Base-by-base conservation (phyloP, 2,888 invertebrate genomes). In the Elaeidobius kamerunicus region DNA sequence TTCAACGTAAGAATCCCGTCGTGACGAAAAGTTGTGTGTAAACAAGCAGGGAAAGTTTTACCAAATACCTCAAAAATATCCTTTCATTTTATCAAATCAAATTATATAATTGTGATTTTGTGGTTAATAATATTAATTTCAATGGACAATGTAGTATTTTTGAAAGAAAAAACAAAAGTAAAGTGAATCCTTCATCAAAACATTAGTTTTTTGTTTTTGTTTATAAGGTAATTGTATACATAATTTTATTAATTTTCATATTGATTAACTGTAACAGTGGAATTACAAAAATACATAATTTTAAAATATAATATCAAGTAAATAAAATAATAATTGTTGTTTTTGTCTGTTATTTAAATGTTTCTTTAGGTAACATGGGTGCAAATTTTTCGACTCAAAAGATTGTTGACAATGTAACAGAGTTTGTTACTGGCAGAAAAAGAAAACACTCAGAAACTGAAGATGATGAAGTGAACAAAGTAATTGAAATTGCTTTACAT, bases 391-490 rank as follows among this genome's bases (percentile, higher is more conserved):
- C 74, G 11, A 67, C 75, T 6, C 68, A 70, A 34, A 67, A 65
- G 32, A 65, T 73, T 38, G 69, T 74, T 9, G 69, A 67, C 49
- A 76, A 74, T 61, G 71, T 78, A 27, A 72, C 71, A 14, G 68
- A 72, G 34, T 72, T 75, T 53, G 72, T 78, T 42, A 67, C 69
- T 35, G 75, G 78, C 4, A 71, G 75, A 43, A 78, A 82, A 56
- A 73, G 82, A 52, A 82, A 82, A 67, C 75, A 76, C 43, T 76
- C 76, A 58, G 78, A 79, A 45, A 74, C 74, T 30, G 76, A 76
- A 53, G 71, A 75, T 52, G 76, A 78, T 60, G 73, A 75, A 45
- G 72, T 77, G 57, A 73, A 75, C 49, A 76, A 75, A 62, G 74
- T 77, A 46, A 76, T 80, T 59, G 77, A 79, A 57, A 75, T 76